Percentiles rank a stretch among this genome's conserved stretches.
Conservation (phyloP, 2,113 vertebrate genomes). For the Corythoichthys intestinalis region DNA sequence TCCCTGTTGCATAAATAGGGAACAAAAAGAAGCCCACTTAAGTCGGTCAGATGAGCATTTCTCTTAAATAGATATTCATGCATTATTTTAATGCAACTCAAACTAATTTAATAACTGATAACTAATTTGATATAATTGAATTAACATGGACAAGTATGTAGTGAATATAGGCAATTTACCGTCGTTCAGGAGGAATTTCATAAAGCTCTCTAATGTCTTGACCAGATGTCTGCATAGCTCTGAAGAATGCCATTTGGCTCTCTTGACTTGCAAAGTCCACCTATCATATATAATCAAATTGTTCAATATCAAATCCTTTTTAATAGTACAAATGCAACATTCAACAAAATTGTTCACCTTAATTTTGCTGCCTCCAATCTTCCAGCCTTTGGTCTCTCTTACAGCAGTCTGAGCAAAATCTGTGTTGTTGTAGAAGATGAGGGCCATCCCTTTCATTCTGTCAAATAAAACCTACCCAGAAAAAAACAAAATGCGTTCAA, state of each 20-base stretch:
- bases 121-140: not conserved
- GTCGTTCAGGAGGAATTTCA: slow-evolving; percentile 89
- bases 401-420: slow-evolving; percentile 98
- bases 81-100: not conserved
- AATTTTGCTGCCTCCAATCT: slow-evolving; percentile 96
- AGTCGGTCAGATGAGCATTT: not conserved
- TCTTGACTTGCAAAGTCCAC: slow-evolving; percentile 99
- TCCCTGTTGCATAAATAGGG: slow-evolving; percentile 73
- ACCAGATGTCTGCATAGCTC: slow-evolving; percentile 96
- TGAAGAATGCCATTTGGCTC: slow-evolving; percentile 95
- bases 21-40: not conserved
- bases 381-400: slow-evolving; percentile 98
- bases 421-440: slow-evolving; percentile 96
- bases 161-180: slow-evolving; percentile 61
- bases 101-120: not conserved
- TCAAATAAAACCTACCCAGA: slow-evolving; percentile 88
- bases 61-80: not conserved
- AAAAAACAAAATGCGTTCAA: not conserved
- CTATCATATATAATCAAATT: slow-evolving; percentile 47
- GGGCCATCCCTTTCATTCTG: slow-evolving; percentile 96
- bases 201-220: slow-evolving; percentile 98
- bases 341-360: slow-evolving; percentile 77
- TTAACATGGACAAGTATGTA: not conserved
- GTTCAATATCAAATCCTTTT: too few relatives aligned
- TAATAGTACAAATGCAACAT: not conserved